Evolutionary conservation across 2,888 invertebrate species (phyloP).

Genomic region (Acronicta aceris): DNA sequence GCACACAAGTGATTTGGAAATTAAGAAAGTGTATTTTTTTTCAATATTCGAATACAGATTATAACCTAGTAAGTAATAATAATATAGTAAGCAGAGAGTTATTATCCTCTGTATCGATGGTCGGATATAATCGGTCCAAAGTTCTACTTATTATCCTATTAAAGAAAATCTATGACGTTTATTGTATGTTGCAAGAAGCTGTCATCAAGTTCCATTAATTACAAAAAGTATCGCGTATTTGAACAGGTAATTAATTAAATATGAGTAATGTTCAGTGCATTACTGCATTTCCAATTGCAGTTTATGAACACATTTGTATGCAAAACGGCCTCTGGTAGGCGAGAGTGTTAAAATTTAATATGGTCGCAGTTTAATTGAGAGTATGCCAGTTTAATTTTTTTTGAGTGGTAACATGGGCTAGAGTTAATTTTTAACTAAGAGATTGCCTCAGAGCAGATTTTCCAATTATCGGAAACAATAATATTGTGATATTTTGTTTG

Average conservation of each 20-base stretch:
- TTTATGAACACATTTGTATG: constrained; percentile 50
- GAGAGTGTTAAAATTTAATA: constrained; percentile 49
- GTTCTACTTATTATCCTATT: not conserved
- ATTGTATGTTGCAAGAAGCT: constrained; percentile 28
- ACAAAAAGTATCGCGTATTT: constrained; percentile 52
- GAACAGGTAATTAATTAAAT: constrained; percentile 54
- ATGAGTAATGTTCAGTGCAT: constrained; percentile 49
- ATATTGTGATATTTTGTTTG: too few relatives aligned
- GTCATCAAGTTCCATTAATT: constrained; percentile 42
- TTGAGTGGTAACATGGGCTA: not conserved
- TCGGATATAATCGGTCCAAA: not conserved
- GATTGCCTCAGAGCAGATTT: too few relatives aligned
- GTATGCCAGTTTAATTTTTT: constrained; percentile 16
- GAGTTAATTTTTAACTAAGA: not conserved
- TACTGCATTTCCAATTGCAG: constrained; percentile 53
- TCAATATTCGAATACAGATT: too few relatives aligned
- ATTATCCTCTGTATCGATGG: too few relatives aligned
- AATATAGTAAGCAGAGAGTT: too few relatives aligned
- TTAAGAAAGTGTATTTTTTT: not conserved
- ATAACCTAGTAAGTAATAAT: too few relatives aligned
- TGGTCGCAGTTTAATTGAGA: constrained; percentile 15
- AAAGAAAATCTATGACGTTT: constrained; percentile 11
- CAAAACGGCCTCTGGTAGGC: constrained; percentile 37
- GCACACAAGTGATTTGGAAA: constrained; percentile 28
- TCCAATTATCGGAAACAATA: too few relatives aligned